Evolutionary conservation across 1,140 invertebrate genomes (phyloP).

Genomic region (Sitobion miscanthi): DNA sequence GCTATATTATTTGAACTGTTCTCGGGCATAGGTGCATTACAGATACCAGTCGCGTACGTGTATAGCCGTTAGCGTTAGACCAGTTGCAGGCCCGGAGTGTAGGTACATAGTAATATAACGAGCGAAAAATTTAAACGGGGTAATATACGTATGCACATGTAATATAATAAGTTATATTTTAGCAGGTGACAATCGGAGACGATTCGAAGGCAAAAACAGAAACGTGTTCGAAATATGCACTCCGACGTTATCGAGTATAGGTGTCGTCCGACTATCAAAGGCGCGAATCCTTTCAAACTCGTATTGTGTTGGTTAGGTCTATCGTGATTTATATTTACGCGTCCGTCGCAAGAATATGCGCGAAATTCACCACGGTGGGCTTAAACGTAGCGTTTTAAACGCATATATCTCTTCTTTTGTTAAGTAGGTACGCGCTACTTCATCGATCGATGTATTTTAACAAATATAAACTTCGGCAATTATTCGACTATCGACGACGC

Average conservation of each 20-base stretch:
- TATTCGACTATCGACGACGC: too few relatives aligned
- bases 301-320: not conserved
- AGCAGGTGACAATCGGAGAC: not conserved
- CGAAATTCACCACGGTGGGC: too few relatives aligned
- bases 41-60: not conserved
- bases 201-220: not conserved
- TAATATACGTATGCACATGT: not conserved
- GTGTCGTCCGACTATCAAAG: not conserved
- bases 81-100: not conserved
- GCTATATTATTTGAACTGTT: not conserved
- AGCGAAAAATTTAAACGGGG: not conserved
- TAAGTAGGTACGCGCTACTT: not conserved
- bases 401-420: not conserved
- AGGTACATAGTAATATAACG: not conserved
- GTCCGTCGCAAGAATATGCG: not conserved
- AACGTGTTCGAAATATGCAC: not conserved
- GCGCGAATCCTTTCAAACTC: not conserved
- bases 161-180: not conserved
- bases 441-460: not conserved
- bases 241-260: not conserved
- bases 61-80: not conserved
- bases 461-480: too few relatives aligned
- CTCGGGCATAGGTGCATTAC: not conserved
- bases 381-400: too few relatives aligned
- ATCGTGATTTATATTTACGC: not conserved